Evolutionary conservation across 2,888 invertebrate species (phyloP), one percentile per base, ranked within the genome.

Genomic region (Abrostola triplasia): DNA sequence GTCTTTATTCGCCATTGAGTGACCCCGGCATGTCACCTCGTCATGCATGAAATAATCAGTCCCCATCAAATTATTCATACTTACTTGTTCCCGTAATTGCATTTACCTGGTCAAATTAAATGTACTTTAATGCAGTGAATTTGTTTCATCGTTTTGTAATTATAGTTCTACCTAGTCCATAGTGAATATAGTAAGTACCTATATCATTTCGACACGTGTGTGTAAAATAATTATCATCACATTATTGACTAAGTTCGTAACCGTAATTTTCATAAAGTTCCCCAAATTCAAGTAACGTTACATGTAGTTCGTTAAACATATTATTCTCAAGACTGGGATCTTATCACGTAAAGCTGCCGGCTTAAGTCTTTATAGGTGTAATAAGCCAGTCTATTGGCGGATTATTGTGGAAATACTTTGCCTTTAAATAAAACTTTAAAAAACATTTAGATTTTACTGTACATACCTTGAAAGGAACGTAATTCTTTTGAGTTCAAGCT

Each of bases 1-100:
- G 70, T 64, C 70, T 75, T 78, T 76, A 76, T 81, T 83, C 71
- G 75, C 80, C 75, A 72, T 77, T 72, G 76, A 84, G 72, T 83
- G 83, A 81, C 84, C 84, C 83, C 79, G 69, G 70, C 79, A 70
- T 65, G 64, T 70, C 64, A 72, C 65, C 65, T 68, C 71, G 40
- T 68, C 71, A 80, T 71, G 80, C 80, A 64, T 80, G 67, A 80
- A 66, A 66, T 65, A 67, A 70, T 41, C 50, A 57, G 50, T 58
- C 7, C 76, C 42, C 70, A 54, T 60, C 47, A 48, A 50, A 70
- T 59, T 64, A 56, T 44, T 41, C 41, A 59, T 59, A 51, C 55
- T 42, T 70, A 70, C 62, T 41, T 57, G 47, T 53, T 62, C 47
- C 40, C 37, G 7, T 59, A 48, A 64, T 59, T 53, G 50, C 48